phyloP scores from a whole-genome alignment of 2,113 vertebrate genomes.

The Helogale parvula region DNA sequence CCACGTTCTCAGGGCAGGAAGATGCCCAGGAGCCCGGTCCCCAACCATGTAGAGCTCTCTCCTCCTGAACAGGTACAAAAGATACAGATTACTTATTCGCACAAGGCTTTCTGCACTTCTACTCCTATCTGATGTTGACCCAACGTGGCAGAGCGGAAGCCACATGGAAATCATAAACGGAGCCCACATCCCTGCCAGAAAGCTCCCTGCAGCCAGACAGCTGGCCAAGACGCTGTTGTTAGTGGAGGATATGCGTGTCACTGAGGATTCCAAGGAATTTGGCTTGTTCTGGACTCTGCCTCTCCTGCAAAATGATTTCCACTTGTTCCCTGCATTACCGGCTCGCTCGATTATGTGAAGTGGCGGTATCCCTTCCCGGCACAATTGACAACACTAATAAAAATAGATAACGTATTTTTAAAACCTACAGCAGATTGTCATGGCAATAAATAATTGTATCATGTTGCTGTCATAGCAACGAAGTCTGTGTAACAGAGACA shows the following conservation, averaged over 20 bases:
- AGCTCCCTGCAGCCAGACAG: neutral
- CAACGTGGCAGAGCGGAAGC: neutral
- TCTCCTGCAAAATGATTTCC: slow-evolving; percentile 27
- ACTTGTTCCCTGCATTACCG: slow-evolving; percentile 41
- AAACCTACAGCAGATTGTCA: slow-evolving; percentile 87
- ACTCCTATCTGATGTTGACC: neutral
- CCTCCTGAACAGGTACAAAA: neutral
- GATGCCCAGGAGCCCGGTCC: rapidly evolving
- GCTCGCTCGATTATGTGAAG: slow-evolving; percentile 63
- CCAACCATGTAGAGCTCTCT: too few relatives aligned
- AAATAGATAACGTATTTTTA: slow-evolving; percentile 88
- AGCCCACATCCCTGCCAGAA: neutral
- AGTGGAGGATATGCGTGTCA: neutral
- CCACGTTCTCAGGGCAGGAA: neutral
- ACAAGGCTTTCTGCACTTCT: neutral
- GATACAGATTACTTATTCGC: neutral
- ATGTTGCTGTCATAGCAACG: slow-evolving; percentile 87
- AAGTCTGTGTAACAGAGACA: slow-evolving; percentile 84
- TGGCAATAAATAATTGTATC: slow-evolving; percentile 90
- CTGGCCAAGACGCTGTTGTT: neutral
- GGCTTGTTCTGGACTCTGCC: neutral
- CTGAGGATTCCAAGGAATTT: neutral
- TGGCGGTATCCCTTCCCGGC: slow-evolving; percentile 77
- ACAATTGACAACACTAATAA: slow-evolving; percentile 86
- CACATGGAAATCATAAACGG: neutral